Percentiles rank a stretch among this genome's conserved stretches.
Conservation (phyloP, 2,888 invertebrate genomes). For the Escarpia spicata region DNA sequence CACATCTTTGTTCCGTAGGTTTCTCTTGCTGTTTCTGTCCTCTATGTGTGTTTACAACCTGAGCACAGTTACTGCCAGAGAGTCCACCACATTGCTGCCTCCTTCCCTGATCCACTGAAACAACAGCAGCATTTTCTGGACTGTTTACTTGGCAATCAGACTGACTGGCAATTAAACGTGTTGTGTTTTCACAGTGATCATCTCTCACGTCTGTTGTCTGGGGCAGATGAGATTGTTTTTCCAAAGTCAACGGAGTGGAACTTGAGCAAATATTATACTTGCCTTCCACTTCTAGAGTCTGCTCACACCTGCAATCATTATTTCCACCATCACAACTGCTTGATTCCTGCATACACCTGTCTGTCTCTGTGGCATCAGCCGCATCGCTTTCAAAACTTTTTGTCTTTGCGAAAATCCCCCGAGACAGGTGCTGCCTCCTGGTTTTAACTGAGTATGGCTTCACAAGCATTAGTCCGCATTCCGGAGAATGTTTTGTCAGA, state of each 20-base stretch:
- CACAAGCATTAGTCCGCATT: neutral
- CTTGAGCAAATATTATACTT: neutral
- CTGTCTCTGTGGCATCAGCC: neutral
- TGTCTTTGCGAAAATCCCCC: neutral
- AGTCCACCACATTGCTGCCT: neutral
- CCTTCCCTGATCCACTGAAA: neutral
- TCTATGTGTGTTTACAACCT: neutral
- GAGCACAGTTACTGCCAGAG: neutral
- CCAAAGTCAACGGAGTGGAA: neutral
- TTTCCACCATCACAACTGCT: neutral
- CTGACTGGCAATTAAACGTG: neutral
- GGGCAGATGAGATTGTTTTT: neutral
- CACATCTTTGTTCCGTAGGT: neutral
- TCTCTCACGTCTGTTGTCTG: neutral
- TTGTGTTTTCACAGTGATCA: neutral
- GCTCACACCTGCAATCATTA: neutral
- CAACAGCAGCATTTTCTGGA: neutral
- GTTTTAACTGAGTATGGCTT: neutral
- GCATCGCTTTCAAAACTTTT: neutral
- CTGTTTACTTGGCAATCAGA: slow-evolving; percentile 4
- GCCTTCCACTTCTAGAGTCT: neutral
- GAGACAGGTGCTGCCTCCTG: neutral
- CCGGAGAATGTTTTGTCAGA: neutral
- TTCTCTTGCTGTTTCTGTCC: neutral
- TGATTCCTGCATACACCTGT: neutral